These are phyloP conservation scores for Sarcoramphus papa DNA, from an alignment of 2,797 vertebrate genomes.

Conservation along the genomic window DNA sequence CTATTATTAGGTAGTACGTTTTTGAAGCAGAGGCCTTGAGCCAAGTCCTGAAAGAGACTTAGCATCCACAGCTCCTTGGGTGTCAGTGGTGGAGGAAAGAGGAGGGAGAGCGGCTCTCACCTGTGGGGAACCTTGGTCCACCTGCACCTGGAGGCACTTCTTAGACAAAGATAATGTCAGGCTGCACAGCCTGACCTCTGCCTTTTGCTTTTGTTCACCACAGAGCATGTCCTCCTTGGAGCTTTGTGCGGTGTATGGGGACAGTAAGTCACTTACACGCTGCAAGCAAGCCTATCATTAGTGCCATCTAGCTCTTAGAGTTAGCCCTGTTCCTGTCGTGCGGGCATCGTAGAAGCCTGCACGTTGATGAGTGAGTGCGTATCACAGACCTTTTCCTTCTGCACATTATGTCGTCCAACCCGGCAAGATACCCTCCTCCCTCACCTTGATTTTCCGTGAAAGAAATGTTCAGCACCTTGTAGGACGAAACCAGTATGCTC, in stretches of 20 bases:
- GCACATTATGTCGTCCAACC: background rate
- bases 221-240: background rate
- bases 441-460: background rate
- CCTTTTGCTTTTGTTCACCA: background rate
- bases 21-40: background rate
- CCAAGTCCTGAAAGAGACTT: background rate
- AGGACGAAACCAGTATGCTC: background rate
- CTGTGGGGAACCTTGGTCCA: background rate
- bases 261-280: background rate
- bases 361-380: background rate
- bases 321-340: fast-evolving
- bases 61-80: background rate
- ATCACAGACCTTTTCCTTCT: background rate
- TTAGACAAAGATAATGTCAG: background rate
- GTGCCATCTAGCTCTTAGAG: background rate
- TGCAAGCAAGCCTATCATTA: fast-evolving
- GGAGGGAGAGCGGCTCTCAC: background rate
- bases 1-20: background rate
- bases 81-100: background rate
- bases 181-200: background rate
- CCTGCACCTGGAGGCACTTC: background rate
- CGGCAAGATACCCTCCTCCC: background rate
- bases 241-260: background rate
- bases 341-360: background rate
- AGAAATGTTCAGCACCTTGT: background rate